phyloP scores from a whole-genome alignment of 2,113 vertebrate genomes.

The Lycaon pictus region DNA sequence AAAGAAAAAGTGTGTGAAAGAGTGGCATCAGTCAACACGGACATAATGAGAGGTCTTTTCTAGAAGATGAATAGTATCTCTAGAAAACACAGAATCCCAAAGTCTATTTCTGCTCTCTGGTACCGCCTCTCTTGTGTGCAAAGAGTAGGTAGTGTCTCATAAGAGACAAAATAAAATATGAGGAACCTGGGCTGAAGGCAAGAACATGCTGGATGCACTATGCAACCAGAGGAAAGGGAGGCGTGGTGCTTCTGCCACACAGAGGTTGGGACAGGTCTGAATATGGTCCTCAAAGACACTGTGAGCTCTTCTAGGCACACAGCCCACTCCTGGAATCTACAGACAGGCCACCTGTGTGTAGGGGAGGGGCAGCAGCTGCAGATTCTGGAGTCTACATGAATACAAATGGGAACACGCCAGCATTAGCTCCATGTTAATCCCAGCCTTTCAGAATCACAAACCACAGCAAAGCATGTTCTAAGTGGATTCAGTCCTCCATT shows the following conservation, averaged over 20 bases:
- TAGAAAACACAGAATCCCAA: neutral
- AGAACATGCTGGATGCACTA: too few species aligned
- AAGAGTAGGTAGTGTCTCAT: neutral
- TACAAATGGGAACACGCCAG: neutral
- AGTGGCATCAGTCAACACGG: neutral
- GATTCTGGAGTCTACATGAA: neutral
- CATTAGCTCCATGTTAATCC: slow-evolving; percentile 8
- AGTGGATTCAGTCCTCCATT: slow-evolving; percentile 55
- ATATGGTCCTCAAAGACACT: neutral
- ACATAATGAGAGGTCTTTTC: neutral
- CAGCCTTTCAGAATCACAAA: slow-evolving; percentile 64
- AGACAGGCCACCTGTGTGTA: slow-evolving; percentile 23
- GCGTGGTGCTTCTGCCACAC: neutral
- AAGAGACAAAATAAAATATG: neutral
- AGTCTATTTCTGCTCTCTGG: neutral
- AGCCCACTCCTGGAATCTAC: slow-evolving; percentile 45
- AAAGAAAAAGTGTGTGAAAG: neutral
- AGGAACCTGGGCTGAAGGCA: neutral
- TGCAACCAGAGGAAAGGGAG: neutral
- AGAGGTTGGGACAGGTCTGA: neutral
- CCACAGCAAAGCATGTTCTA: slow-evolving; percentile 7
- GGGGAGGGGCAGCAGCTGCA: slow-evolving; percentile 32
- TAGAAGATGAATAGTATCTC: neutral
- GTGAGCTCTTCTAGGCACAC: neutral
- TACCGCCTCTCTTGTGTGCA: neutral